Percentiles rank a stretch among this genome's conserved stretches.
These are phyloP conservation scores for Trileptium ribeirensis DNA, from an alignment of 2,888 invertebrate genomes.

Conservation along the genomic window DNA sequence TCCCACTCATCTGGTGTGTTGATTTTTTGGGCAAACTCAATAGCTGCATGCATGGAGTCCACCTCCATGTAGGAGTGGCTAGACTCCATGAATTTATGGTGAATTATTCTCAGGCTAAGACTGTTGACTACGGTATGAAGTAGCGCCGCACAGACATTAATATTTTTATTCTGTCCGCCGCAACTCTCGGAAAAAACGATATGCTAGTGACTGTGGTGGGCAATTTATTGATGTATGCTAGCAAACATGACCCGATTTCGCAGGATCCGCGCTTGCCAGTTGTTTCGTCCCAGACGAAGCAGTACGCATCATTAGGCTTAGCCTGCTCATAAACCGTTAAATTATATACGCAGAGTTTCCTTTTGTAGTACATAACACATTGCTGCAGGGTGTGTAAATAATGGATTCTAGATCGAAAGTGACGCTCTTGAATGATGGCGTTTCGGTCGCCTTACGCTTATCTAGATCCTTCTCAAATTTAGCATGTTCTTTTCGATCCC, in stretches of 20 bases:
- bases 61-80: conserved; percentile 19
- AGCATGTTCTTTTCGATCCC: not conserved
- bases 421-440: not conserved
- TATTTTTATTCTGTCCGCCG: too few relatives aligned
- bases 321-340: conserved; percentile 7
- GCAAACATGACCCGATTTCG: conserved; percentile 15
- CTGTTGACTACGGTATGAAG: not conserved
- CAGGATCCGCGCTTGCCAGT: not conserved
- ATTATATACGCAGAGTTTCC: conserved; percentile 15
- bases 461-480: not conserved
- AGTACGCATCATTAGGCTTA: not conserved
- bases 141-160: not conserved
- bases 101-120: not conserved
- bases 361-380: conserved; percentile 21
- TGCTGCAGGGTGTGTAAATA: not conserved
- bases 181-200: conserved; percentile 3
- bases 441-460: not conserved
- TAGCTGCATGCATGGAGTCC: conserved; percentile 16
- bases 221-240: not conserved
- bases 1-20: not conserved
- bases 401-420: conserved; percentile 15
- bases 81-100: conserved; percentile 15
- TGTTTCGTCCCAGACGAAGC: conserved; percentile 15
- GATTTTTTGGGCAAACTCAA: conserved; percentile 5
- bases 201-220: not conserved